Conservation (phyloP, 1,140 invertebrate species). For the Bombus sibiricus region DNA sequence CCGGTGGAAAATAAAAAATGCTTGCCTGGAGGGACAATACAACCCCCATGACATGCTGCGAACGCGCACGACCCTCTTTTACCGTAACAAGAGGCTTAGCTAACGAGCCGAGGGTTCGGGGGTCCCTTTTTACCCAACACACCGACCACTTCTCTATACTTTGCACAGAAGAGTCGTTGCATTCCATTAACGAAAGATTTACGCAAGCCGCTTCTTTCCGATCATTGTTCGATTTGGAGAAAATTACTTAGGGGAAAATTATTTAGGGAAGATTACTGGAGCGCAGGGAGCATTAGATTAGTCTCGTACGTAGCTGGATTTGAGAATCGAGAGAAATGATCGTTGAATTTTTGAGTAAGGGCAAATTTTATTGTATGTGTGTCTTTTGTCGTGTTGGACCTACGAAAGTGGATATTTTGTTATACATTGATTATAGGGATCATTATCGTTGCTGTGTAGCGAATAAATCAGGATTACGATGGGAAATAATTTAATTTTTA, state of each 20-base stretch:
- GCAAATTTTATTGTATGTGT: background rate
- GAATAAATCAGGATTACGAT: no score
- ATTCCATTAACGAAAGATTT: conserved; percentile 39
- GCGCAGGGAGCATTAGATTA: no score
- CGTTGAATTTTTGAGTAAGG: background rate
- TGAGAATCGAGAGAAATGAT: background rate
- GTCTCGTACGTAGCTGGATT: background rate
- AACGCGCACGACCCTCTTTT: conserved; percentile 42
- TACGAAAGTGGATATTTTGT: no score
- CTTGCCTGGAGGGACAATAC: conserved; percentile 32
- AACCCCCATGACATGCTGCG: conserved; percentile 23
- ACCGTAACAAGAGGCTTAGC: conserved; percentile 60
- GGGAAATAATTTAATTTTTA: no score
- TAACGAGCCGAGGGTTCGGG: conserved; percentile 38
- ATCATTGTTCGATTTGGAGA: background rate
- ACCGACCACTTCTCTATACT: no score
- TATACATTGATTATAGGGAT: no score
- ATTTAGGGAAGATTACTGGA: background rate
- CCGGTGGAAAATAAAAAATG: conserved; percentile 35
- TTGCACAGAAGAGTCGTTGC: background rate
- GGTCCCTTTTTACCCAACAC: background rate
- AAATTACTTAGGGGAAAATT: background rate
- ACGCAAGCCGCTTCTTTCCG: background rate
- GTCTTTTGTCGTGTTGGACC: background rate
- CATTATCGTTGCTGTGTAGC: no score